Base-by-base conservation (phyloP, 1,140 invertebrate genomes). In the Heliconius hewitsoni region DNA sequence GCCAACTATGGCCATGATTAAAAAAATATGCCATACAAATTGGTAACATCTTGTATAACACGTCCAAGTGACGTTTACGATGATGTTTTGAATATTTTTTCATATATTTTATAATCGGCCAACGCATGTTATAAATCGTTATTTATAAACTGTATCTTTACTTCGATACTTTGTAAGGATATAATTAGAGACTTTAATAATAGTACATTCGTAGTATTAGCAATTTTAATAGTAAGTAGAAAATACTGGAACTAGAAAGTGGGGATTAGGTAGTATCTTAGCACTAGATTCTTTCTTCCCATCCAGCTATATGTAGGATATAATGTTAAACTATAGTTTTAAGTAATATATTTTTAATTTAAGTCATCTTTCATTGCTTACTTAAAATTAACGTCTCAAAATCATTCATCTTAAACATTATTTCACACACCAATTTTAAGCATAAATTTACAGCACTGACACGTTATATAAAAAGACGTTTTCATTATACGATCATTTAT, bases 41-140 rank as follows among this genome's bases (percentile, higher is more conserved):
- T 66, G 60, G 60, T 30, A 23, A 66, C 60, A 66, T 66, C 3
- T 66, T 30, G 60, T 13, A 23, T 16, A 16, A 13, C 23, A 66
- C 60, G 60, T 27, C 60, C 60, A 66, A 30, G 60, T 66, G 60
- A 66, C 60, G 60, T 66, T 66, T 66, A 66, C 60, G 60, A 66
- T 66, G 60, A 66, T 27, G 60, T 66, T 66, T 66, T 66, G n/a
- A 66, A 66, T 13, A 66, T 66, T 66, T 66, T 66, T 66, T 66
- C 60, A 66, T 66, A 66, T 30, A 66, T 66, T 27, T 66, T 66
- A 30, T 66, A 66, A 66, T 66, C 60, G 23, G 60, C 60, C 60
- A 66, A 66, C 60, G 60, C 60, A 66, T 30, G 60, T 30, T 66
- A 30, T 66, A 66, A 66, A 66, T 66, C 60, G 27, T 66, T 66